phyloP scores from a whole-genome alignment of 2,113 vertebrate genomes.

The Xenopus tropicalis region DNA sequence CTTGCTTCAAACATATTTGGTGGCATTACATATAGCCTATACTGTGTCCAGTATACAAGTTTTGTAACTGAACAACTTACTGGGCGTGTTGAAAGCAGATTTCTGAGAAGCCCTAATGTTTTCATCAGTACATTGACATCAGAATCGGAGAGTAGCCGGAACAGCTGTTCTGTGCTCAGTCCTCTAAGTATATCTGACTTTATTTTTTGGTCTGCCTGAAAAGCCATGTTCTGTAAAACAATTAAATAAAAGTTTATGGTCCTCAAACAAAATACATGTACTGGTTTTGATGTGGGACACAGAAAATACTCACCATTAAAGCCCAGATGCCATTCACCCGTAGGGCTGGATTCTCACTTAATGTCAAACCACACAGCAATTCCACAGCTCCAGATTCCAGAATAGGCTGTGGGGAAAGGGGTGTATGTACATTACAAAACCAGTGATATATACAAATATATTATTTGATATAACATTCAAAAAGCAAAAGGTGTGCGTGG shows the following conservation, averaged over 20 bases:
- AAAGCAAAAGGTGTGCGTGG: too few species aligned
- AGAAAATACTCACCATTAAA: constrained; percentile 81
- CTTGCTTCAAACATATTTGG: too few species aligned
- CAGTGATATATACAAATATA: too few species aligned
- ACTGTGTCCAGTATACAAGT: too few species aligned
- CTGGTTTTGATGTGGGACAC: not conserved
- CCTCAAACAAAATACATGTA: too few species aligned
- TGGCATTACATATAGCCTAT: too few species aligned
- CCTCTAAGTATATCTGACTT: constrained; percentile 93
- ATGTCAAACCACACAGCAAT: constrained; percentile 94
- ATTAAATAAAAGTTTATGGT: not conserved
- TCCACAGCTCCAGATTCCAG: constrained; percentile 97
- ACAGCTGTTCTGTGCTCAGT: constrained; percentile 94
- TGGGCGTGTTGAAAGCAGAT: constrained; percentile 91
- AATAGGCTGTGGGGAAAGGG: constrained; percentile 75
- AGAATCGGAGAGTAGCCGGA: constrained; percentile 91
- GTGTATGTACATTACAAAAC: too few species aligned
- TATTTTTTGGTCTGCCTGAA: constrained; percentile 98
- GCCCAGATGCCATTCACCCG: constrained; percentile 98
- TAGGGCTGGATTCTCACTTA: constrained; percentile 94
- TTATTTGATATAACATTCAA: too few species aligned
- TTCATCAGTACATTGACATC: constrained; percentile 97
- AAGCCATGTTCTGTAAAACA: constrained; percentile 88
- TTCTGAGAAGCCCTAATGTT: constrained; percentile 92
- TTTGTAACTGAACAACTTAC: constrained; percentile 66